Conservation (phyloP, 2,888 invertebrate genomes). For the Cyrtodaria siliqua region DNA sequence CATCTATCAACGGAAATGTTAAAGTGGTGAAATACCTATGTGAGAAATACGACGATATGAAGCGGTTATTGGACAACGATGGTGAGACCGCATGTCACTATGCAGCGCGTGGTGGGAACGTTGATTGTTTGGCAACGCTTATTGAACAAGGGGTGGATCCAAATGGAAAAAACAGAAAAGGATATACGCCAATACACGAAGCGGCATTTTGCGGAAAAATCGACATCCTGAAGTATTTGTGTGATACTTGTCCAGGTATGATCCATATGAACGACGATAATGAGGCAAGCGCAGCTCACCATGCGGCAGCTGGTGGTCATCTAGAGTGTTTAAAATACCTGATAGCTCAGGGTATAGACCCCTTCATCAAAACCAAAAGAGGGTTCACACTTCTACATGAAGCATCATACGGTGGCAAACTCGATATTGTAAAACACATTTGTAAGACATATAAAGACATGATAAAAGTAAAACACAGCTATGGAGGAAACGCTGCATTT, state of each 20-base stretch:
- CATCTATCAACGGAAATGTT: too few species aligned
- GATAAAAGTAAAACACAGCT: constrained; percentile 19
- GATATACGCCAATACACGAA: constrained; percentile 46
- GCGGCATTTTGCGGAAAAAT: constrained; percentile 52
- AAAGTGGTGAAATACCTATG: too few species aligned
- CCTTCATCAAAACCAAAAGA: constrained; percentile 16
- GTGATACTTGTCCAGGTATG: constrained; percentile 23
- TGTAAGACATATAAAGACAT: constrained; percentile 42
- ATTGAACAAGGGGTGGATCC: constrained; percentile 20
- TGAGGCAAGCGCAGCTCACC: constrained; percentile 53
- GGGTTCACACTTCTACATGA: constrained; percentile 49
- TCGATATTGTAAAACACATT: constrained; percentile 42
- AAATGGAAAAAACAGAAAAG: constrained; percentile 37
- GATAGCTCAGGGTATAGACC: constrained; percentile 17
- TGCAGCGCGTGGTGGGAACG: constrained; percentile 40
- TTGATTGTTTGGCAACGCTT: constrained; percentile 33
- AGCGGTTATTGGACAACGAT: too few species aligned
- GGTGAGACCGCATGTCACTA: too few species aligned
- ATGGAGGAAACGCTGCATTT: constrained; percentile 46
- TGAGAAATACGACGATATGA: too few species aligned
- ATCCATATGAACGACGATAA: constrained; percentile 37
- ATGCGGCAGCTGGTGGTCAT: constrained; percentile 59
- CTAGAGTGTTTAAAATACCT: constrained; percentile 41
- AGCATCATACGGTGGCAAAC: constrained; percentile 48
- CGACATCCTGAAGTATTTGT: constrained; percentile 35